Evolutionary conservation across 2,113 vertebrate species (phyloP).

Genomic region (Festucalex cinctus): DNA sequence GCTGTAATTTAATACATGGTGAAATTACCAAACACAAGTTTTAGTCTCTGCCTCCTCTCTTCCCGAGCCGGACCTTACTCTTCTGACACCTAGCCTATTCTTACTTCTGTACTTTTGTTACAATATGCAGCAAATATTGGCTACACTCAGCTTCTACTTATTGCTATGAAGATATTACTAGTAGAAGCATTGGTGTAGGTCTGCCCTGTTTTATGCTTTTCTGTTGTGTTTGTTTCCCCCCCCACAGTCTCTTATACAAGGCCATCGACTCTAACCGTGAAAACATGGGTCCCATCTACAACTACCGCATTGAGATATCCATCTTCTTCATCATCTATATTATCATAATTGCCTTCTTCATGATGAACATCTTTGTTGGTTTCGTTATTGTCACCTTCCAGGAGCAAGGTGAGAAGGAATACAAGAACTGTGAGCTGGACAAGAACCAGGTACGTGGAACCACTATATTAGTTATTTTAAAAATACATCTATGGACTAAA

Average conservation of each 20-base stretch:
- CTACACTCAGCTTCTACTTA: neutral
- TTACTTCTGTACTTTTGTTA: too few relatives aligned
- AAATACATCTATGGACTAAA: neutral
- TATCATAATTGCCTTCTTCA: slow-evolving; percentile 99
- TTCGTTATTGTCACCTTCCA: slow-evolving; percentile 99
- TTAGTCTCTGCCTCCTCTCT: too few relatives aligned
- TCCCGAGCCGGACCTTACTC: too few relatives aligned
- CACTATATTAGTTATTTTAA: neutral
- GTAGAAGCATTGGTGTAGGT: neutral
- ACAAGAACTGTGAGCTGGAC: slow-evolving; percentile 99
- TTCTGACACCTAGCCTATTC: too few relatives aligned
- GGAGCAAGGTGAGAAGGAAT: slow-evolving; percentile 98
- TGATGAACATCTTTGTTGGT: slow-evolving; percentile 99
- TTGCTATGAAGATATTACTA: neutral
- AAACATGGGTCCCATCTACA: slow-evolving; percentile 93
- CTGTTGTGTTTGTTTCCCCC: neutral
- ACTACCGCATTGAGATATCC: slow-evolving; percentile 97
- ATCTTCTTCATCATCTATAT: slow-evolving; percentile 99
- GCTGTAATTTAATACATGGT: too few relatives aligned
- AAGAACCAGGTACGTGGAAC: slow-evolving; percentile 88
- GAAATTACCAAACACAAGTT: too few relatives aligned
- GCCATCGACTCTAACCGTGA: slow-evolving; percentile 95
- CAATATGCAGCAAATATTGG: too few relatives aligned
- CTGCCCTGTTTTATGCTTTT: neutral
- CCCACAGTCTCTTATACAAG: slow-evolving; percentile 86